Evolutionary conservation across 2,797 vertebrate species (phyloP), one percentile per base, ranked within the genome.

Genomic region (Pangasius mekongensis): DNA sequence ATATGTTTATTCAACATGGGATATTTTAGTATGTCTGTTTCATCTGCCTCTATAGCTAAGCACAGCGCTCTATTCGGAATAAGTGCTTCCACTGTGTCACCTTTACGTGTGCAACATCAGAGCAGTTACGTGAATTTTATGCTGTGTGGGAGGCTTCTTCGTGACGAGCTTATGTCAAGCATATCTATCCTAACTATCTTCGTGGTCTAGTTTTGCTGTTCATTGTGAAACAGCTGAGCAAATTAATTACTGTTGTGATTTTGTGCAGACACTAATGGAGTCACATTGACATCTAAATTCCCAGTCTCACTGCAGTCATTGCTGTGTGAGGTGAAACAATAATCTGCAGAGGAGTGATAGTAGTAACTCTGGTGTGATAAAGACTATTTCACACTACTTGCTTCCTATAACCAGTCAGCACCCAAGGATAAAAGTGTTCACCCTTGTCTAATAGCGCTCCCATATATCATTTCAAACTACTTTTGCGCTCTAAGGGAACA

Each of bases 301-400:
- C 80, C 24, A n/a, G 80, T 56, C 73, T 74, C 73, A 54, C 7
- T 86, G 77, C 36, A 30, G 71, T 62, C 85, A 39, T 30, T n/a
- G 39, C 69, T 47, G 78, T 67, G 60, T 83, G 33, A 83, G 60
- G 33, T 83, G 77, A 64, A 77, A 49, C 39, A 14, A 39, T 84
- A 58, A 85, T 89, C 86, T 89, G 89, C 83, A 60, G 64, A 85
- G 60, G 86, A 87, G 89, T 74, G 74, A 85, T 78, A 85, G 86
- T 77, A 87, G 89, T 85, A 80, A 85, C 82, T 87, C 64, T 85
- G 82, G 83, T 87, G 89, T 85, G 62, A 89, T 89, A 73, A 89
- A 91, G 73, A 89, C 73, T 24, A 90, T 91, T 90, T 89, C 87
- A 91, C 86, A 89, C 90, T 87, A 80, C 89, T 73, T 89, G 84